Percentiles rank a stretch among this genome's conserved stretches.
phyloP scores from a whole-genome alignment of 2,113 vertebrate species.

The Promerops cafer region DNA sequence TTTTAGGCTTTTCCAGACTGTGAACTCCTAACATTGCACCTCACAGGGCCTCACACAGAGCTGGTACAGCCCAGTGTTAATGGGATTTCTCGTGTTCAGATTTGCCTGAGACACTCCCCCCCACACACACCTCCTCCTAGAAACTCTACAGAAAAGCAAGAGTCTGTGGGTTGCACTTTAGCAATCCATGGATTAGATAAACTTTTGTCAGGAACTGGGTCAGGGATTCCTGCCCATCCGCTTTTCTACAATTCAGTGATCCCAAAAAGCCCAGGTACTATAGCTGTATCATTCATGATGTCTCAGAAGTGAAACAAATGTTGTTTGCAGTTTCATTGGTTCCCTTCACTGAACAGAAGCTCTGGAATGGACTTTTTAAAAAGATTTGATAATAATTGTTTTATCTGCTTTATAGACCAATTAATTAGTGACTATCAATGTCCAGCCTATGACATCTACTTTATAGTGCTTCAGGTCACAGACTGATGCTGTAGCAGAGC shows the following conservation, averaged over 20 bases:
- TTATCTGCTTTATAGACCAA: neutral
- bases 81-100: neutral
- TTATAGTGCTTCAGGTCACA: neutral
- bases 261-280: neutral
- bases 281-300: neutral
- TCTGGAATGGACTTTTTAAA: neutral
- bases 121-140: rapidly evolving
- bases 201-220: neutral
- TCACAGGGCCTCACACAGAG: neutral
- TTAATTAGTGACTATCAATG: neutral
- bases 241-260: neutral
- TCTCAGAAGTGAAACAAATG: neutral
- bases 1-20: neutral
- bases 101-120: neutral
- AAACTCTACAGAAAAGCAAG: neutral
- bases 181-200: neutral
- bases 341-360: neutral
- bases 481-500: neutral
- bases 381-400: neutral
- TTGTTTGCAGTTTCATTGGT: neutral
- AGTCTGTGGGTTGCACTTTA: neutral
- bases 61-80: neutral
- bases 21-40: neutral
- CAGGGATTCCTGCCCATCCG: neutral
- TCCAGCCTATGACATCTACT: neutral